Conservation (phyloP, 2,797 vertebrate genomes). For the Acrossocheilus fasciatus region DNA sequence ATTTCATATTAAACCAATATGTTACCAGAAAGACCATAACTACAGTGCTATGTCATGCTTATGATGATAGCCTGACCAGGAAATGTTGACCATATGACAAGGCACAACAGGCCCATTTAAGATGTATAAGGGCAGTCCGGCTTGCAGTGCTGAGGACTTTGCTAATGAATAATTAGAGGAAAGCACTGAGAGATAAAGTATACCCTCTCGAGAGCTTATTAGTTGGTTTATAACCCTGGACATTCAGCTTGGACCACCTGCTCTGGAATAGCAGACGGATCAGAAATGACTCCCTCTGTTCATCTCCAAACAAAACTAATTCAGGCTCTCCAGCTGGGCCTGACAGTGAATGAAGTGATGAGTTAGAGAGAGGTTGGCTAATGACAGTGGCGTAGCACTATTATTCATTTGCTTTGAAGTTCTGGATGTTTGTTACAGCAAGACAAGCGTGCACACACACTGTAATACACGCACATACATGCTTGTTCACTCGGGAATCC, state of each 20-base stretch:
- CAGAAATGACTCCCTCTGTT: conserved; percentile 35
- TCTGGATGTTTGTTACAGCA: conserved; percentile 1
- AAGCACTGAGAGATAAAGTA: conserved; percentile 32
- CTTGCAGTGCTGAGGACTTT: conserved; percentile 1
- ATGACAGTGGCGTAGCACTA: not conserved
- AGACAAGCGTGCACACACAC: conserved; percentile 31
- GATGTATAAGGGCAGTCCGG: not conserved
- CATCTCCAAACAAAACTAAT: conserved; percentile 50
- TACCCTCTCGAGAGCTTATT: conserved; percentile 56
- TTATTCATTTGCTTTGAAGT: not conserved
- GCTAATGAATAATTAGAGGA: conserved; percentile 51
- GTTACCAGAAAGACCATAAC: not conserved
- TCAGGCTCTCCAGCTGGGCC: conserved; percentile 39
- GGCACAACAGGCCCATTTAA: not conserved
- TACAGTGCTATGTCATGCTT: not conserved
- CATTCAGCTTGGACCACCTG: conserved; percentile 55
- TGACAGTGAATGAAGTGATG: conserved; percentile 5
- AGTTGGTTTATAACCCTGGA: conserved; percentile 39
- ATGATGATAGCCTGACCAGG: not conserved
- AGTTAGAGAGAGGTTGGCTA: conserved; percentile 1
- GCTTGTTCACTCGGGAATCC: not conserved
- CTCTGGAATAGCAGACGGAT: conserved; percentile 30
- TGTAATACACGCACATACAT: not conserved
- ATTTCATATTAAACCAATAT: not conserved
- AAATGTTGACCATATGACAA: not conserved